Percentiles rank a stretch among this genome's conserved stretches.
phyloP scores from a whole-genome alignment of 92 coral and sea anemone species.

The Metridium senile region DNA sequence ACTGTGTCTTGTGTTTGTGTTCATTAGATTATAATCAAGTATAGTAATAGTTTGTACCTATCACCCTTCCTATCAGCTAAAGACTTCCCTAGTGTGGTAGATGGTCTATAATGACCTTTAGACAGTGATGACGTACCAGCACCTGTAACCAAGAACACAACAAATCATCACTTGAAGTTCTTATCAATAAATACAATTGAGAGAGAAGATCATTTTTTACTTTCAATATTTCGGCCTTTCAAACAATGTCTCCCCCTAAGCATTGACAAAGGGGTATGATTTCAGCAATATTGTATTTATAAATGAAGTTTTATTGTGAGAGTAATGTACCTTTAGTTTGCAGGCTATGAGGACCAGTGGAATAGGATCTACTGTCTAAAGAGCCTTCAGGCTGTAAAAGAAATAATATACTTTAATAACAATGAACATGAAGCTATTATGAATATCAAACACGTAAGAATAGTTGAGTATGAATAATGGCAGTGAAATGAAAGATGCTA shows the following conservation, averaged over 20 bases:
- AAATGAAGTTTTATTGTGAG: not conserved
- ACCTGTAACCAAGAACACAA: not conserved
- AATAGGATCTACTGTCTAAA: slow-evolving; percentile 2
- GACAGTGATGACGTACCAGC: not conserved
- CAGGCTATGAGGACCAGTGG: slow-evolving; percentile 4
- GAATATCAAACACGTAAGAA: no score
- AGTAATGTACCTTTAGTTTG: slow-evolving; percentile 23
- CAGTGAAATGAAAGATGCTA: no score
- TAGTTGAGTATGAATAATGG: no score
- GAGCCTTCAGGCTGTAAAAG: slow-evolving; percentile 8
- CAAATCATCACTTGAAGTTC: no score
- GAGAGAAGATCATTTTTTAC: no score
- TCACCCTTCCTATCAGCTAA: slow-evolving; percentile 21
- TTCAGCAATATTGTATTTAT: no score
- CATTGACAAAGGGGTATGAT: no score
- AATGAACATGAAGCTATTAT: not conserved
- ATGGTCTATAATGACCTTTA: slow-evolving; percentile 26
- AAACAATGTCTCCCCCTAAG: no score
- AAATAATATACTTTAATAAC: not conserved
- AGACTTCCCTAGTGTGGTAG: slow-evolving; percentile 30
- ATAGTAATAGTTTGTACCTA: not conserved
- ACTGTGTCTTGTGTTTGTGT: not conserved
- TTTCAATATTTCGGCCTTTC: no score
- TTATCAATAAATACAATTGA: no score
- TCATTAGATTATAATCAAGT: not conserved